Conservation (phyloP, 2,888 invertebrate genomes). For the Trimorus sp. region DNA sequence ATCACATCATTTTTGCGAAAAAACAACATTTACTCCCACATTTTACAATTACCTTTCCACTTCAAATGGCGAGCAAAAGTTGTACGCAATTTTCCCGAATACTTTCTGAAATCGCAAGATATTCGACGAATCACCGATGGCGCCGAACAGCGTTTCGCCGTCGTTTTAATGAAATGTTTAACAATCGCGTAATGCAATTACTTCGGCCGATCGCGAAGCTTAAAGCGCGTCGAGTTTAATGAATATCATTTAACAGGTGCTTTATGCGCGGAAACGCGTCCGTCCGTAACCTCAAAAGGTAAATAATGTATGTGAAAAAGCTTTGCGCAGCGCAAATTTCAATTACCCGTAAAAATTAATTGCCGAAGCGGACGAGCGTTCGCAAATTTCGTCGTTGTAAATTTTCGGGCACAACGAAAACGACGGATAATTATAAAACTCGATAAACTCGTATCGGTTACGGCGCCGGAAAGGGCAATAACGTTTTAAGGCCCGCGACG, state of each 20-base stretch:
- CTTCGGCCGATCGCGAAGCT: background rate
- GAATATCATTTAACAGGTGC: conserved; percentile 5
- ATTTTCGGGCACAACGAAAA: conserved; percentile 10
- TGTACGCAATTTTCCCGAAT: too few species aligned
- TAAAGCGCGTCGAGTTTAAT: background rate
- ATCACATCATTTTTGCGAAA: too few species aligned
- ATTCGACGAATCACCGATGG: too few species aligned
- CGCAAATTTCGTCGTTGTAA: conserved; percentile 22
- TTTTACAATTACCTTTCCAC: too few species aligned
- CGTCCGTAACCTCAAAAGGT: background rate
- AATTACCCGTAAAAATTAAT: conserved; percentile 16
- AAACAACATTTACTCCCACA: too few species aligned
- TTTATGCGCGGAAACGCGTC: background rate
- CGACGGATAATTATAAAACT: conserved; percentile 38
- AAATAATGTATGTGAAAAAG: conserved; percentile 2
- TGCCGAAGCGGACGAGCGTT: too few species aligned
- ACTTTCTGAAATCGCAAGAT: too few species aligned
- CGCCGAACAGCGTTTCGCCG: conserved; percentile 1
- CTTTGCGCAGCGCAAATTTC: conserved; percentile 10
- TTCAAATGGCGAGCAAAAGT: too few species aligned
- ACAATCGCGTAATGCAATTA: conserved; percentile 14
- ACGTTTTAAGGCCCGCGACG: conserved; percentile 45
- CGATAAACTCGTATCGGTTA: conserved; percentile 26
- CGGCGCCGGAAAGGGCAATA: conserved; percentile 26
- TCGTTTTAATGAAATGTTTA: conserved; percentile 21